Evolutionary conservation across 2,888 invertebrate species (phyloP).

Genomic region (Archips crataeganus): DNA sequence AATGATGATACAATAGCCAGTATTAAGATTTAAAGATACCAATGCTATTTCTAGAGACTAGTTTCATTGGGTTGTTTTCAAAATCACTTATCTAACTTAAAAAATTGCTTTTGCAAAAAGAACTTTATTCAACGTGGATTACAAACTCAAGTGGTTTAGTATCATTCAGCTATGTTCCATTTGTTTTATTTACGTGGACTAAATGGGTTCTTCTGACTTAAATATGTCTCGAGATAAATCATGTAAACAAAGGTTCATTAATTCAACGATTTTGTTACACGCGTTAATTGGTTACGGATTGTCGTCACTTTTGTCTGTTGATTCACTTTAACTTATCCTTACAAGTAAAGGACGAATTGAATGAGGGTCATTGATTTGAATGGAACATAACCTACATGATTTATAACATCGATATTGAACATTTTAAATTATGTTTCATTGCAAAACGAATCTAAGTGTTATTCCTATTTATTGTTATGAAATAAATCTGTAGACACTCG

Average conservation of each 20-base stretch:
- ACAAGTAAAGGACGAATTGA: background rate
- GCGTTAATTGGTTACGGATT: background rate
- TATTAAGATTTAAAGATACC: conserved; percentile 11
- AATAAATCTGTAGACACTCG: background rate
- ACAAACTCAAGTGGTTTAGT: background rate
- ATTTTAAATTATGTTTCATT: background rate
- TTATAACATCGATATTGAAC: too few species aligned
- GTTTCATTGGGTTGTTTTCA: background rate
- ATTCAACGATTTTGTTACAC: background rate
- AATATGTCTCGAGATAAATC: background rate
- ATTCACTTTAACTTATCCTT: background rate
- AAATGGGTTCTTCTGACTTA: conserved; percentile 1
- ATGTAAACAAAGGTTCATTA: background rate
- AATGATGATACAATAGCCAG: conserved; percentile 1
- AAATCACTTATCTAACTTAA: background rate
- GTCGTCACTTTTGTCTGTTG: background rate
- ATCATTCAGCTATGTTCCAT: background rate
- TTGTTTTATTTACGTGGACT: background rate
- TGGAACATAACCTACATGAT: background rate
- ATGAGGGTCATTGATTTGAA: background rate
- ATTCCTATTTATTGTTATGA: background rate
- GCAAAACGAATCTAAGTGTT: background rate
- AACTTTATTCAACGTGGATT: background rate
- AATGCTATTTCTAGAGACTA: conserved; percentile 16
- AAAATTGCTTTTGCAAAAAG: background rate